Conservation (phyloP, 2,888 invertebrate genomes). For the Hedychridium roseum region DNA sequence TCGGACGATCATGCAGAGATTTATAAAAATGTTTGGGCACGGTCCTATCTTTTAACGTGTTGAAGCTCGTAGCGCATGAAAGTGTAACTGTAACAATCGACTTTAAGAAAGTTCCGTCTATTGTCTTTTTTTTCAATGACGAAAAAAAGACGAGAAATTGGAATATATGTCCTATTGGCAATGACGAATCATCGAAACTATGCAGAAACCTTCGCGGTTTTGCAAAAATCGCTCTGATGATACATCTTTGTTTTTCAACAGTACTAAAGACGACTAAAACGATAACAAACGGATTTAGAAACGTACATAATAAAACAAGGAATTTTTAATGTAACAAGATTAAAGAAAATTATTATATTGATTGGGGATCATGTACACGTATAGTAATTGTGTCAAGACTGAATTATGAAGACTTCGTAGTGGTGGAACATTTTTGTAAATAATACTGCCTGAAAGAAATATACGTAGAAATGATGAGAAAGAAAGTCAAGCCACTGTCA, state of each 20-base stretch:
- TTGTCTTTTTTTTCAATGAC: too few species aligned
- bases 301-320: conserved; percentile 4
- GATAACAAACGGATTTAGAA: conserved; percentile 10
- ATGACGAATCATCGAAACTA: too few species aligned
- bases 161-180: too few species aligned
- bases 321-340: conserved; percentile 27
- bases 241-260: too few species aligned
- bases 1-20: conserved; percentile 39
- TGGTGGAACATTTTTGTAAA: conserved; percentile 58
- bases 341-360: conserved; percentile 24
- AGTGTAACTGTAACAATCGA: too few species aligned
- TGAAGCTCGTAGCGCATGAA: conserved; percentile 7
- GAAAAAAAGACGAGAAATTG: too few species aligned
- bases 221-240: too few species aligned
- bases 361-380: conserved; percentile 43
- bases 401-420: conserved; percentile 57
- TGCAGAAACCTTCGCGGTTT: too few species aligned
- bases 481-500: conserved; percentile 27
- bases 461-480: conserved; percentile 51
- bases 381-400: conserved; percentile 57
- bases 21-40: conserved; percentile 55
- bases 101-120: too few species aligned
- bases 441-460: conserved; percentile 53
- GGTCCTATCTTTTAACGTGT: conserved; percentile 17
- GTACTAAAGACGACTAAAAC: too few species aligned